Percentiles rank a stretch among this genome's conserved stretches.
Conservation (phyloP, 2,888 invertebrate species). For the Calliopum simillimum region DNA sequence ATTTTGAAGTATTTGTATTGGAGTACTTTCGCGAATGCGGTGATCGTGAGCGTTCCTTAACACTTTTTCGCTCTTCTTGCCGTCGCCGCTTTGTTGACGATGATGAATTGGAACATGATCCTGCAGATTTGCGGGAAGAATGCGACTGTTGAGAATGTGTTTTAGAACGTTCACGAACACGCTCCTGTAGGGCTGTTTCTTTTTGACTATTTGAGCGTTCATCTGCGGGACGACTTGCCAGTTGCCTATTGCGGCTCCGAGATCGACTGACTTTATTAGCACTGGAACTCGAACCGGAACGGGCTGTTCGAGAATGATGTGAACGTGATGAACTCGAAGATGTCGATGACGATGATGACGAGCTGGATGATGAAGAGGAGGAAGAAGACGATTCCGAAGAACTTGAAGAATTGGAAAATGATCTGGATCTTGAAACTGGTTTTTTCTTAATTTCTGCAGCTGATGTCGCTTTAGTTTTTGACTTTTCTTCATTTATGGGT, state of each 20-base stretch:
- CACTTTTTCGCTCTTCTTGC: constrained; percentile 35
- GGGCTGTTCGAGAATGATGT: constrained; percentile 31
- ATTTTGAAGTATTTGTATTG: constrained; percentile 43
- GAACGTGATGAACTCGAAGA: constrained; percentile 36
- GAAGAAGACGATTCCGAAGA: constrained; percentile 49
- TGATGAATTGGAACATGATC: constrained; percentile 49
- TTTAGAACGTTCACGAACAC: constrained; percentile 48
- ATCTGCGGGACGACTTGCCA: constrained; percentile 19
- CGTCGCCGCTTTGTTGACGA: constrained; percentile 51
- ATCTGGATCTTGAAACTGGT: constrained; percentile 42
- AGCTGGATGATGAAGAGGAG: constrained; percentile 57
- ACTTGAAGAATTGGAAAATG: constrained; percentile 42
- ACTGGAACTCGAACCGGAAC: constrained; percentile 35
- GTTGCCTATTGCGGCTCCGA: constrained; percentile 28
- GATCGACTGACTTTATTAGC: constrained; percentile 21
- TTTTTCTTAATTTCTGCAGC: constrained; percentile 28
- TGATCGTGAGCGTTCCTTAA: constrained; percentile 50
- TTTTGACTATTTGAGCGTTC: constrained; percentile 31
- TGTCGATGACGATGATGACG: constrained; percentile 49
- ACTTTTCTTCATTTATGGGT: constrained; percentile 30
- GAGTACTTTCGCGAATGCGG: constrained; percentile 44
- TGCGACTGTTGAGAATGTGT: constrained; percentile 46
- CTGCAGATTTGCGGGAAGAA: constrained; percentile 50
- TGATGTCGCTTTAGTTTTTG: constrained; percentile 29
- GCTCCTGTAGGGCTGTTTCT: constrained; percentile 36